Evolutionary conservation across 2,888 invertebrate genomes (phyloP).

Genomic region (Caenorhabditis japonica): DNA sequence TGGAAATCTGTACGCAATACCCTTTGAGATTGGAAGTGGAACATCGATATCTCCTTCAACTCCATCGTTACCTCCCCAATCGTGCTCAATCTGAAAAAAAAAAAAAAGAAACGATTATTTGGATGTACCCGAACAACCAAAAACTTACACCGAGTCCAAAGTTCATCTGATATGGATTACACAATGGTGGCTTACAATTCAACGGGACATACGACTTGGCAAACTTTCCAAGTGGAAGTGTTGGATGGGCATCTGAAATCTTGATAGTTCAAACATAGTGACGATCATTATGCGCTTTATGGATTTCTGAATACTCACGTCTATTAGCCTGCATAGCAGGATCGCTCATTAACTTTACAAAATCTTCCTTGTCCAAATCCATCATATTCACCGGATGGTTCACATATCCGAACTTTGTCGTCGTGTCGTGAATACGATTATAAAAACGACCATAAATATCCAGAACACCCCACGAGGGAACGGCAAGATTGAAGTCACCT

Average conservation of each 20-base stretch:
- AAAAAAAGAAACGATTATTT: too few relatives aligned
- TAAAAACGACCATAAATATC: conserved; percentile 69
- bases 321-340: conserved; percentile 64
- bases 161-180: conserved; percentile 66
- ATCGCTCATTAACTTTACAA: conserved; percentile 63
- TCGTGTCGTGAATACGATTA: conserved; percentile 66
- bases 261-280: background rate
- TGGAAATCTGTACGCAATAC: conserved; percentile 68
- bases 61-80: conserved; percentile 67
- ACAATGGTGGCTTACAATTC: conserved; percentile 66
- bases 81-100: conserved; percentile 68
- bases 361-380: conserved; percentile 68
- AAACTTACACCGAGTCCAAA: conserved; percentile 66
- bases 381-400: conserved; percentile 72
- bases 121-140: background rate
- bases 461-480: conserved; percentile 70
- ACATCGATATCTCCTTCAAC: conserved; percentile 71
- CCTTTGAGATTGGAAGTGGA: conserved; percentile 68
- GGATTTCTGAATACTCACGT: conserved; percentile 40
- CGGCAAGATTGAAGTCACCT: conserved; percentile 69
- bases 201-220: conserved; percentile 62
- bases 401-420: conserved; percentile 68
- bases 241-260: conserved; percentile 57
- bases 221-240: conserved; percentile 65
- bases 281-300: background rate